These are phyloP conservation scores for Littorina saxatilis DNA, from an alignment of 1,140 invertebrate genomes.

Conservation along the genomic window DNA sequence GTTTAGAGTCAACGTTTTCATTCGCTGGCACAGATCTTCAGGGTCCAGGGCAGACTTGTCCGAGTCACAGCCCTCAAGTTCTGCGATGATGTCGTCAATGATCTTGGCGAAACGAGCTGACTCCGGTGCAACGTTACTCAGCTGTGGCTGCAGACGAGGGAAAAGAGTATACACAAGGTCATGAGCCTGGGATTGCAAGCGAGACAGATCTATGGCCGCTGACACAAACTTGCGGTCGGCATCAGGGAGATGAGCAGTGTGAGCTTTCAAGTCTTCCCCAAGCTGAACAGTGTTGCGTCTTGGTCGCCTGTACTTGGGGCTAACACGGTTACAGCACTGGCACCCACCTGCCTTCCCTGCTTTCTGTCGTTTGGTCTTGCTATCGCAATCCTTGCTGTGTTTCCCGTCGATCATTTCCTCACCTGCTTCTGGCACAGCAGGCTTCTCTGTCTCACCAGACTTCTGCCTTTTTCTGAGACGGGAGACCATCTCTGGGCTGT, in stretches of 20 bases:
- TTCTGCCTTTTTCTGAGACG: constrained; percentile 20
- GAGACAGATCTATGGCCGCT: constrained; percentile 26
- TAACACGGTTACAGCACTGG: neutral
- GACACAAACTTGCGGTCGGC: constrained; percentile 38
- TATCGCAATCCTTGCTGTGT: neutral
- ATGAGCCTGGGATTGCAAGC: constrained; percentile 40
- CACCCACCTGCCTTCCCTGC: neutral
- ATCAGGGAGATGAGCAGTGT: neutral
- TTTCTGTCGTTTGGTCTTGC: neutral
- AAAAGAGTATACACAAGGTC: constrained; percentile 42
- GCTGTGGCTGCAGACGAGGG: constrained; percentile 38
- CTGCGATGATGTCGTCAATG: constrained; percentile 40
- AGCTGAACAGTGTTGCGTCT: constrained; percentile 26
- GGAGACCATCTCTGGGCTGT: constrained; percentile 35
- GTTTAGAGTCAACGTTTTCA: constrained; percentile 21
- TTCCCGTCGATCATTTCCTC: neutral
- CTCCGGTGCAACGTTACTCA: constrained; percentile 40
- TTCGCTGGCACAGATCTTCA: constrained; percentile 17
- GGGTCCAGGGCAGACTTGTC: constrained; percentile 26
- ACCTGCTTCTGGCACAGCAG: neutral
- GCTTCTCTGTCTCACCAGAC: neutral
- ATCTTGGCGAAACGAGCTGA: constrained; percentile 30
- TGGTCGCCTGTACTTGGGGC: neutral
- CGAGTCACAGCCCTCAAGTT: constrained; percentile 32
- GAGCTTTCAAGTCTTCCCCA: constrained; percentile 20